A percentile compares a stretch with the other conserved stretches of the same genome.
Conservation (phyloP, 2,888 invertebrate genomes). For the Parapristionchus giblindavisi region DNA sequence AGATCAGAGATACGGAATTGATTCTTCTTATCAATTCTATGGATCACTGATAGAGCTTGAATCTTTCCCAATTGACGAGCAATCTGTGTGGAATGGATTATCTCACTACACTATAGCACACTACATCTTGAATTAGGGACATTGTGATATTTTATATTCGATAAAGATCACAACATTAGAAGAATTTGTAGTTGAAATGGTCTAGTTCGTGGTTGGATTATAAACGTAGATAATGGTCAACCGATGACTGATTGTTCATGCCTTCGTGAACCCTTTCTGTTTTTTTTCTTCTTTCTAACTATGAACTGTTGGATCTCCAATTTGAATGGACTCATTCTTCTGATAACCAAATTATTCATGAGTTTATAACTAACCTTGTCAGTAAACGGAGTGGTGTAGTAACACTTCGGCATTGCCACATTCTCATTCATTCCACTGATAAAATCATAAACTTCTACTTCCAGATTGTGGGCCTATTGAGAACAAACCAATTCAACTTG, state of each 20-base stretch:
- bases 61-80: constrained; percentile 22
- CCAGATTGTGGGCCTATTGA: constrained; percentile 8
- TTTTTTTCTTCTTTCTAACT: no score
- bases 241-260: no score
- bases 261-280: no score
- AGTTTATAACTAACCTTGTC: not conserved
- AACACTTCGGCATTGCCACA: not conserved
- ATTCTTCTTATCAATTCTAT: not conserved
- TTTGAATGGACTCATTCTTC: no score
- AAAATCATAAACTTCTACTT: not conserved
- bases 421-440: not conserved
- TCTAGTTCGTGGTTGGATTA: no score
- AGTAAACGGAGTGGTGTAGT: not conserved
- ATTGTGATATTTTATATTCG: not conserved
- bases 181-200: no score
- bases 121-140: not conserved
- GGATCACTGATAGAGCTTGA: not conserved
- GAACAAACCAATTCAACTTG: no score
- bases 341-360: not conserved
- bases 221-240: no score
- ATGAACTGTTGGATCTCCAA: no score
- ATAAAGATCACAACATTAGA: not conserved
- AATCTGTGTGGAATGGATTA: not conserved
- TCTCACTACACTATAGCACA: not conserved
- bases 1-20: not conserved